These are phyloP conservation scores for Rhyacophila evoluta DNA, from an alignment of 2,888 invertebrate genomes.

Conservation along the genomic window DNA sequence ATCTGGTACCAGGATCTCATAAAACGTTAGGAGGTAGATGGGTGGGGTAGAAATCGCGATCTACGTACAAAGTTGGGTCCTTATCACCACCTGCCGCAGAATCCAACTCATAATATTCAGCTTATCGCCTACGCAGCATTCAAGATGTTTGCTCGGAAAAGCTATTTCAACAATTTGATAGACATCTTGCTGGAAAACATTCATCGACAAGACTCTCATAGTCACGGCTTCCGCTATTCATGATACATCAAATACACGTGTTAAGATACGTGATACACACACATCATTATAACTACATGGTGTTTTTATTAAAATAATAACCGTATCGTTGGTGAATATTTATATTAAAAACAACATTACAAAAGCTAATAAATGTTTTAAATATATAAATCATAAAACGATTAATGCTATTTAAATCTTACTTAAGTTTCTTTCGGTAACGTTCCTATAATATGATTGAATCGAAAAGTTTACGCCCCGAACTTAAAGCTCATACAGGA, in stretches of 20 bases:
- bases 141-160: constrained; percentile 46
- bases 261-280: constrained; percentile 43
- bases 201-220: constrained; percentile 28
- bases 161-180: constrained; percentile 38
- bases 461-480: too few relatives aligned
- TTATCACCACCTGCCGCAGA: constrained; percentile 66
- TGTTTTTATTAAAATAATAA: background rate
- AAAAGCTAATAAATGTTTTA: too few relatives aligned
- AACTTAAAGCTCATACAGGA: too few relatives aligned
- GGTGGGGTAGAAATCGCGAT: constrained; percentile 35
- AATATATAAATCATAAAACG: too few relatives aligned
- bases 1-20: constrained; percentile 37
- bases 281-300: constrained; percentile 22
- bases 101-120: constrained; percentile 72
- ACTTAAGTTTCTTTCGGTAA: too few relatives aligned
- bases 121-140: constrained; percentile 62
- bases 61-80: constrained; percentile 62
- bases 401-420: too few relatives aligned
- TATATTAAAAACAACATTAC: too few relatives aligned
- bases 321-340: too few relatives aligned
- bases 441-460: too few relatives aligned
- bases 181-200: constrained; percentile 41
- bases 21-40: constrained; percentile 26
- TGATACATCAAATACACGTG: constrained; percentile 48
- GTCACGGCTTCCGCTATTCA: constrained; percentile 37